Base-by-base conservation (phyloP, 2,888 invertebrate genomes). In the Fabriciana adippe region DNA sequence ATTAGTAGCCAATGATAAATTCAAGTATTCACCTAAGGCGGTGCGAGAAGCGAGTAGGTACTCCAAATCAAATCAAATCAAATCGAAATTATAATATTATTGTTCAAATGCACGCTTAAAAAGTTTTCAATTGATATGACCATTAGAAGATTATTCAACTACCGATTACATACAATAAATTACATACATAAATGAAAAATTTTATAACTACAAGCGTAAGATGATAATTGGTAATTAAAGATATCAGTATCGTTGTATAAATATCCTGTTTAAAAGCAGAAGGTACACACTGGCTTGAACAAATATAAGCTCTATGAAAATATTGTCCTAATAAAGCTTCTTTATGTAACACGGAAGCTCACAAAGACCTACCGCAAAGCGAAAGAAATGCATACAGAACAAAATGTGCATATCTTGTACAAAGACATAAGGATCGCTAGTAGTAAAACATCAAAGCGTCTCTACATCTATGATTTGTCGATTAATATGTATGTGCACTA, bases 281-380 rank as follows among this genome's bases (percentile, higher is more conserved):
- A 69, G 21, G n/a, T 57, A 65, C 26, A 56, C 26, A 35, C 56
- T 50, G 47, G 47, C 45, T 59, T 59, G 65, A 62, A 69, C 55
- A 69, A 71, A 64, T 69, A 65, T 47, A n/a, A 66, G 48, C 60
- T 47, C 60, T 41, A 64, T 61, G 57, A 35, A 67, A 65, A 67
- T 61, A 59, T 55, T 69, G 67, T 65, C 69, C 63, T 69, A 63
- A 72, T 72, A 72, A 72, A 72, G 64, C 67, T 67, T 55, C 69
- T 69, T 67, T 69, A 66, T 69, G 69, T 59, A 35, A 63, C 67
- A 48, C 65, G 67, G 65, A 67, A 69, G 59, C 62, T 56, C 57
- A 65, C 69, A 67, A 66, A 69, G 69, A 69, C 65, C 67, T 50
- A 69, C 69, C 67, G 69, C 69, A 67, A 66, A 68, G 64, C 62